Conservation (phyloP, 2,888 invertebrate genomes). For the Carpatolechia fugitivella region DNA sequence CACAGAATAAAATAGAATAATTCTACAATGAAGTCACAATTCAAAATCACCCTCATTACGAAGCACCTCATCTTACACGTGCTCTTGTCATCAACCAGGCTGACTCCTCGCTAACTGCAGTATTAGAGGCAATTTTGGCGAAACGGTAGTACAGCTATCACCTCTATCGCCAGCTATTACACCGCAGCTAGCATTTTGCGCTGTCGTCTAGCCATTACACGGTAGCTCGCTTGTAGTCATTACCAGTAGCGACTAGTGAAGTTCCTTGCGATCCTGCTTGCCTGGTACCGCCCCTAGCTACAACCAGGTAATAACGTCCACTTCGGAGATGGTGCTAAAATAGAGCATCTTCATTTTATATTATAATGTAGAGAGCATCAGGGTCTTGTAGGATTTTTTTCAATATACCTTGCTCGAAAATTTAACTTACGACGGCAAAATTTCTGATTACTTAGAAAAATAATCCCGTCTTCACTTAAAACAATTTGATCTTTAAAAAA, state of each 20-base stretch:
- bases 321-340: constrained; percentile 20
- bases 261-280: constrained; percentile 32
- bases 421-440: too few relatives aligned
- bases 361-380: neutral
- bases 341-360: constrained; percentile 1
- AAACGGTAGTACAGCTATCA: constrained; percentile 16
- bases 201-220: neutral
- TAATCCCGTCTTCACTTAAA: too few relatives aligned
- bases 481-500: too few relatives aligned
- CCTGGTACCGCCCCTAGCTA: constrained; percentile 46
- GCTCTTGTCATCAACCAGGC: neutral
- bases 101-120: neutral
- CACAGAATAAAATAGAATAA: too few relatives aligned
- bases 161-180: constrained; percentile 7
- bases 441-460: too few relatives aligned
- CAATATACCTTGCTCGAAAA: too few relatives aligned
- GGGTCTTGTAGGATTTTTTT: too few relatives aligned
- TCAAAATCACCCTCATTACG: too few relatives aligned
- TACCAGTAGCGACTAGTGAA: constrained; percentile 2
- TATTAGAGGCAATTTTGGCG: constrained; percentile 21
- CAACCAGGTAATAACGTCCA: constrained; percentile 32
- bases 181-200: constrained; percentile 8
- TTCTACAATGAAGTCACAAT: too few relatives aligned
- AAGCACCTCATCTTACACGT: neutral
- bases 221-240: constrained; percentile 5